A percentile compares a stretch with the other conserved stretches of the same genome.
Conservation (phyloP, 2,888 invertebrate genomes). For the Tortricodes alternella region DNA sequence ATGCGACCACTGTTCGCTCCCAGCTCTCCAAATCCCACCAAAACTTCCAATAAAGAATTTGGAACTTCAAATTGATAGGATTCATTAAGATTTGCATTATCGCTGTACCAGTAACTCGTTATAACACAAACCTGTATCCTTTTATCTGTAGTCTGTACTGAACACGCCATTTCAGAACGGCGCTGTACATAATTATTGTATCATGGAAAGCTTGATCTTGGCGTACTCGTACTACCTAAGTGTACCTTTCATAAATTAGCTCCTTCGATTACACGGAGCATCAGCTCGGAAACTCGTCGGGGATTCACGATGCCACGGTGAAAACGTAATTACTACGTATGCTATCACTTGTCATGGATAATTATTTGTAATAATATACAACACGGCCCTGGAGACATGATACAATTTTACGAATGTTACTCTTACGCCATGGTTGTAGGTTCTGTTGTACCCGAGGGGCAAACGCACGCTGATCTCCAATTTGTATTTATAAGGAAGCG, state of each 20-base stretch:
- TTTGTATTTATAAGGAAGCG: slow-evolving; percentile 5
- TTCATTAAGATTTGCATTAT: no score
- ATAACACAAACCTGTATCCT: no score
- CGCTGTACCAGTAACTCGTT: no score
- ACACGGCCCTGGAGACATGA: slow-evolving; percentile 13
- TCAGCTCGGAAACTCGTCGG: slow-evolving; percentile 63
- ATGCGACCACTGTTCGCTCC: slow-evolving; percentile 59
- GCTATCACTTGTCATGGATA: slow-evolving; percentile 32
- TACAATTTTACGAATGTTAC: slow-evolving; percentile 14
- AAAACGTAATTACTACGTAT: slow-evolving; percentile 55
- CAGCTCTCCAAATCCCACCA: slow-evolving; percentile 64
- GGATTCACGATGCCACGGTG: slow-evolving; percentile 53
- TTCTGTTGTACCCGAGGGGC: background rate
- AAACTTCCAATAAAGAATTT: slow-evolving; percentile 65
- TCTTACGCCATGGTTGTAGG: slow-evolving; percentile 4
- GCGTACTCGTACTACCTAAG: no score
- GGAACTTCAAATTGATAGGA: no score
- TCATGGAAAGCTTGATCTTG: slow-evolving; percentile 13
- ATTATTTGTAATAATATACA: slow-evolving; percentile 25
- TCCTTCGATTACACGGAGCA: slow-evolving; percentile 52
- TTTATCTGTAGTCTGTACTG: no score
- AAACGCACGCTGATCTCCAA: background rate
- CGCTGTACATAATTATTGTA: background rate
- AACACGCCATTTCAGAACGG: background rate
- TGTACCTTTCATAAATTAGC: slow-evolving; percentile 23